Evolutionary conservation across 2,888 invertebrate species (phyloP).

Genomic region (Camponotus fellah): DNA sequence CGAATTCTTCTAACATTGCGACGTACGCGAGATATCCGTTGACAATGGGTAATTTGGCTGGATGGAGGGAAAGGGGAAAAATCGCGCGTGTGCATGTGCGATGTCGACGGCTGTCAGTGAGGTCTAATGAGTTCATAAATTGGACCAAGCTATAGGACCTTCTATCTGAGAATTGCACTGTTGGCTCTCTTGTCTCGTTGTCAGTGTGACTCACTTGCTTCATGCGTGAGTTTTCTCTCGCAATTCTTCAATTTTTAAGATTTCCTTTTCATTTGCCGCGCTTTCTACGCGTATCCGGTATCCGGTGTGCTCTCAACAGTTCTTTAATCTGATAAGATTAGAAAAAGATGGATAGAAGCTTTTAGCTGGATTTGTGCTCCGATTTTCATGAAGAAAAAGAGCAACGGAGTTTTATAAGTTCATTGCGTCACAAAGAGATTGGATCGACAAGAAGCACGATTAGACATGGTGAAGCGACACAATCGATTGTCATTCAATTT

Average conservation of each 20-base stretch:
- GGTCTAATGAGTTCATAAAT: constrained; percentile 84
- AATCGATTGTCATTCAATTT: not conserved
- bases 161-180: constrained; percentile 75
- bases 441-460: not conserved
- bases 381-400: not conserved
- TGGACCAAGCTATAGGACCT: constrained; percentile 78
- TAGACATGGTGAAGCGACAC: constrained; percentile 4
- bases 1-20: constrained; percentile 39
- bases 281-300: not conserved
- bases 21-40: constrained; percentile 57
- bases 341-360: not conserved
- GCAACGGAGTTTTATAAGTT: not conserved
- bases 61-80: constrained; percentile 35
- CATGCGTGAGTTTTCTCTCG: constrained; percentile 59
- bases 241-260: constrained; percentile 12
- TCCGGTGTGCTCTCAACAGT: not conserved
- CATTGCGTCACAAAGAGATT: not conserved
- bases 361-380: not conserved
- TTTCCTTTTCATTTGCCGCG: constrained; percentile 2
- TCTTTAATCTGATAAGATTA: not conserved
- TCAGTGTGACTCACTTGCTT: constrained; percentile 75
- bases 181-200: constrained; percentile 74
- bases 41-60: constrained; percentile 55
- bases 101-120: constrained; percentile 73
- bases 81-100: constrained; percentile 47